Percentiles rank a stretch among this genome's conserved stretches.
These are phyloP conservation scores for Mechanitis messenoides DNA, from an alignment of 2,888 invertebrate species.

Conservation along the genomic window DNA sequence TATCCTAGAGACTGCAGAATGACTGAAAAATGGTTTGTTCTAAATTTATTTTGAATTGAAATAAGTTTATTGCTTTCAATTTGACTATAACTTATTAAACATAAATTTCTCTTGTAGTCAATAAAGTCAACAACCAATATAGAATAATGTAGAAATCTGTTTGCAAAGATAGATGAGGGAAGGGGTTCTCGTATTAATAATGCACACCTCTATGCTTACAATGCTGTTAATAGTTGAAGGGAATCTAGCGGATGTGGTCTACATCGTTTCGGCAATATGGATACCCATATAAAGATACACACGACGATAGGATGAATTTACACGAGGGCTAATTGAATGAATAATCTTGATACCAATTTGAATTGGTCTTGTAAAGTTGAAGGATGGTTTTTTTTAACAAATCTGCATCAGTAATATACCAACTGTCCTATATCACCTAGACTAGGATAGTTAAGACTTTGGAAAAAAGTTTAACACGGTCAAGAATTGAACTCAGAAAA, in stretches of 20 bases:
- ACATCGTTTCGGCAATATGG: slow-evolving; percentile 1
- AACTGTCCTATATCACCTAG: too few relatives aligned
- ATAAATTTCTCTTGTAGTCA: neutral
- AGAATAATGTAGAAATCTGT: slow-evolving; percentile 28
- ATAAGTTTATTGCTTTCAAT: too few relatives aligned
- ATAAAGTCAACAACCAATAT: slow-evolving; percentile 20
- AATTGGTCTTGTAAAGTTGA: neutral
- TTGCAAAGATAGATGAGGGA: slow-evolving; percentile 28
- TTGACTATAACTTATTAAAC: too few relatives aligned
- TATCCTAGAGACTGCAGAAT: too few relatives aligned
- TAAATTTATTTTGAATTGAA: too few relatives aligned
- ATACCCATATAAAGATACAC: neutral
- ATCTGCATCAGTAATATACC: too few relatives aligned
- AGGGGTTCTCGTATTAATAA: slow-evolving; percentile 36
- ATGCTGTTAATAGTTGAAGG: slow-evolving; percentile 47
- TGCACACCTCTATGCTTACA: slow-evolving; percentile 38
- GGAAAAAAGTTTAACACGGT: too few relatives aligned
- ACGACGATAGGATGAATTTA: neutral
- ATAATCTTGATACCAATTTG: neutral
- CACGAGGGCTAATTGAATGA: neutral
- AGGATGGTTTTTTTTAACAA: neutral
- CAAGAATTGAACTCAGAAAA: too few relatives aligned
- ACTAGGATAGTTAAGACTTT: too few relatives aligned
- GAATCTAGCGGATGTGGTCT: slow-evolving; percentile 21
- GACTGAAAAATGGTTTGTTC: too few relatives aligned